A percentile compares a stretch with the other conserved stretches of the same genome.
Conservation (phyloP, 2,797 vertebrate genomes). For the Adelosebastes latens region DNA sequence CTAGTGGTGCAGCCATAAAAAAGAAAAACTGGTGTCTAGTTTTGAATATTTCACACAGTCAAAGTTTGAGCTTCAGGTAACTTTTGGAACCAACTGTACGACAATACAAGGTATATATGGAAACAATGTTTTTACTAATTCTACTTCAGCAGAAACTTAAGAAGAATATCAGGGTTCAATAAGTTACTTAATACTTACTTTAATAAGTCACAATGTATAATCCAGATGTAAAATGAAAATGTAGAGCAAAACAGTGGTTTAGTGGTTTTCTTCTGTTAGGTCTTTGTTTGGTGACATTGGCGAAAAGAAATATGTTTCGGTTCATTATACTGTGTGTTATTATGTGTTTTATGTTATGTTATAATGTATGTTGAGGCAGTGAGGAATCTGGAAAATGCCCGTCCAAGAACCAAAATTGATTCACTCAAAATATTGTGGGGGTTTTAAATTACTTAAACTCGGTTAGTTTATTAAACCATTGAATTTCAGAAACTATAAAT, state of each 20-base stretch:
- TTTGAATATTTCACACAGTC: background rate
- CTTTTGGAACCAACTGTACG: background rate
- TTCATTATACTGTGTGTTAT: background rate
- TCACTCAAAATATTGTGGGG: background rate
- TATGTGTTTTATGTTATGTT: background rate
- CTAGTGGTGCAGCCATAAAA: background rate
- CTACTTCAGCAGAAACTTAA: background rate
- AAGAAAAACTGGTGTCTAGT: background rate
- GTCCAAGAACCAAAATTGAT: background rate
- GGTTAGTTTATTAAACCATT: background rate
- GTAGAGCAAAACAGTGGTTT: background rate
- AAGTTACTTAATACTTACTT: background rate
- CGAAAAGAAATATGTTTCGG: background rate
- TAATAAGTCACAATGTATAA: background rate
- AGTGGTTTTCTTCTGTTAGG: background rate
- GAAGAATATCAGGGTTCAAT: background rate
- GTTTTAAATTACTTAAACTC: background rate
- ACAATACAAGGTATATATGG: background rate
- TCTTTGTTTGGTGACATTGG: background rate
- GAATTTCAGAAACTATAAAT: slow-evolving; percentile 30
- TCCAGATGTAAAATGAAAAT: background rate
- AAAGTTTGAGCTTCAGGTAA: background rate
- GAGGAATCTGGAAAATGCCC: background rate
- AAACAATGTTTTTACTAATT: background rate
- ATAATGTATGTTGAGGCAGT: background rate